Percentiles rank a stretch among this genome's conserved stretches.
Evolutionary conservation across 1,140 invertebrate species (phyloP).

Genomic region (Ooceraea biroi): DNA sequence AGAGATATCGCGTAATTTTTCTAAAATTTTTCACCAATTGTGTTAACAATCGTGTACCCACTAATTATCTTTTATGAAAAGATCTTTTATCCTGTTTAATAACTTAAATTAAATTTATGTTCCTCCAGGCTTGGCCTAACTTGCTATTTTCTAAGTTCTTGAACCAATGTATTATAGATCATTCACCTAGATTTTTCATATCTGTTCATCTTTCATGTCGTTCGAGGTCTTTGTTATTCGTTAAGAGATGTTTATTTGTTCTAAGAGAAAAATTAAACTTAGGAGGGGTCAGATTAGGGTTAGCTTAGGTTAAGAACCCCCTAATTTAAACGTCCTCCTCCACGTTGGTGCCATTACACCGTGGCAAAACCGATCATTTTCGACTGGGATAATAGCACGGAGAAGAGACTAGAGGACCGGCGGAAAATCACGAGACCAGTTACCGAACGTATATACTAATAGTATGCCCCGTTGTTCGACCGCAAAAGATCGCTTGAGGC

Average conservation of each 20-base stretch:
- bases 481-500: conserved; percentile 52
- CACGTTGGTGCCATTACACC: conserved; percentile 47
- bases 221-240: background rate
- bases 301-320: conserved; percentile 38
- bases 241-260: conserved; percentile 43
- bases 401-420: conserved; percentile 23
- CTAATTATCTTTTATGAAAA: too few species aligned
- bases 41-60: too few species aligned
- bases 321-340: conserved; percentile 17
- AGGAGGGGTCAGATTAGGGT: conserved; percentile 29
- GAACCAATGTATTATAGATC: background rate
- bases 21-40: too few species aligned
- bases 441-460: conserved; percentile 64
- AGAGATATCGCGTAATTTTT: too few species aligned
- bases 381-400: conserved; percentile 66
- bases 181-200: background rate
- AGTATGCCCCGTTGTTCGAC: conserved; percentile 53
- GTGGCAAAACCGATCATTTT: conserved; percentile 61
- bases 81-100: too few species aligned
- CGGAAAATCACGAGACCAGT: conserved; percentile 60
- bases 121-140: too few species aligned
- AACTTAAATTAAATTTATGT: too few species aligned
- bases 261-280: conserved; percentile 21
- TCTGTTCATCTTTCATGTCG: background rate
- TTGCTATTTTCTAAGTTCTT: background rate